These are phyloP conservation scores for Siniperca knerii DNA, from an alignment of 2,113 vertebrate genomes.

Conservation along the genomic window DNA sequence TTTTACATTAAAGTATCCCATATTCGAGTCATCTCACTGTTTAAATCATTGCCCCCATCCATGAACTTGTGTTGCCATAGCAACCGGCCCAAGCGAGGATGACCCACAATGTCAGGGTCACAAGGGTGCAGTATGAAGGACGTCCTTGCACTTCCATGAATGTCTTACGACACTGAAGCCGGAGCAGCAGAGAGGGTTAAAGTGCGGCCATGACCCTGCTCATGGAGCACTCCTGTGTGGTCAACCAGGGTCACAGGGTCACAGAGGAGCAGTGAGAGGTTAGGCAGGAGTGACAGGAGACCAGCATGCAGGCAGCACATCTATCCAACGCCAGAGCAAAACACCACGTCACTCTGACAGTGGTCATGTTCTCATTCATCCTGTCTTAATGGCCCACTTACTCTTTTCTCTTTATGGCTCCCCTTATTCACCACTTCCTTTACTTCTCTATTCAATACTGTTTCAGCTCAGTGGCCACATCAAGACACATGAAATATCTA, in stretches of 20 bases:
- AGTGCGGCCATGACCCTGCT: slow-evolving; percentile 64
- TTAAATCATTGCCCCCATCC: neutral
- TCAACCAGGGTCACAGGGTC: slow-evolving; percentile 67
- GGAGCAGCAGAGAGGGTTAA: slow-evolving; percentile 34
- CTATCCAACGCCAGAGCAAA: slow-evolving; percentile 7
- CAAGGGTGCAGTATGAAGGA: slow-evolving; percentile 24
- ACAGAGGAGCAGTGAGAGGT: slow-evolving; percentile 45
- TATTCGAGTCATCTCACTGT: slow-evolving; percentile 5
- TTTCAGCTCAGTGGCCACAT: neutral
- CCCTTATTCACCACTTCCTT: slow-evolving; percentile 7
- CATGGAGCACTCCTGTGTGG: slow-evolving; percentile 75
- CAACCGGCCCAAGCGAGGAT: neutral
- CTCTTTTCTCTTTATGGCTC: neutral
- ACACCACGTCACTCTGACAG: slow-evolving; percentile 15
- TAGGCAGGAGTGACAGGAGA: slow-evolving; percentile 38
- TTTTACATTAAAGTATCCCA: slow-evolving; percentile 6
- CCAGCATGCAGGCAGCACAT: slow-evolving; percentile 28
- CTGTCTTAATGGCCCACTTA: neutral
- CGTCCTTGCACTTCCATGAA: slow-evolving; percentile 28
- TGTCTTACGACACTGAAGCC: slow-evolving; percentile 3
- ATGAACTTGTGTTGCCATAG: slow-evolving; percentile 17
- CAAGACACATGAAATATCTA: neutral
- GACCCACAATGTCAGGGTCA: slow-evolving; percentile 46
- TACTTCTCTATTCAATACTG: neutral
- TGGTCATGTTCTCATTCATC: slow-evolving; percentile 3